Evolutionary conservation across 2,888 invertebrate genomes (phyloP).

Genomic region (Campoletis raptor): DNA sequence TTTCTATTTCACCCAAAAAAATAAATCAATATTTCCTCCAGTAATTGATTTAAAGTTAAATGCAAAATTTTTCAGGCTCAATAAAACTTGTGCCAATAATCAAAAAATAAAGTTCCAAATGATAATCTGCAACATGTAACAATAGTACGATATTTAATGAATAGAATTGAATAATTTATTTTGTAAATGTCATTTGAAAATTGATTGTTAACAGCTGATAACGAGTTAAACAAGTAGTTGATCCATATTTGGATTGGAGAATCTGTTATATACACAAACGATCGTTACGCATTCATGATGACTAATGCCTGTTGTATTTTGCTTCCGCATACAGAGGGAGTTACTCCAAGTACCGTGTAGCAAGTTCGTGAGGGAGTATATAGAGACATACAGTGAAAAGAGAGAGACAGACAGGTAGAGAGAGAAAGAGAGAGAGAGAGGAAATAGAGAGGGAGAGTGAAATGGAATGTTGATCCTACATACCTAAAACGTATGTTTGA

Average conservation of each 20-base stretch:
- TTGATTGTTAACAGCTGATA: conserved; percentile 19
- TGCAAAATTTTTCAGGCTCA: background rate
- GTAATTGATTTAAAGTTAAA: background rate
- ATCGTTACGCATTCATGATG: conserved; percentile 48
- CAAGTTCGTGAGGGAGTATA: background rate
- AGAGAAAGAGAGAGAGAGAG: background rate
- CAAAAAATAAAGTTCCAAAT: background rate
- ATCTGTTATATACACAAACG: conserved; percentile 12
- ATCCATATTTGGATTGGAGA: conserved; percentile 26
- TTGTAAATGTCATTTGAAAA: background rate
- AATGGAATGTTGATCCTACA: background rate
- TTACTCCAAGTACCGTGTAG: background rate
- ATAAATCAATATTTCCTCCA: background rate
- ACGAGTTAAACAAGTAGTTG: conserved; percentile 22
- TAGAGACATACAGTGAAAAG: background rate
- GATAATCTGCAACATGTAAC: background rate
- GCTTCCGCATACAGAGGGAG: conserved; percentile 7
- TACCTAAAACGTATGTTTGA: background rate
- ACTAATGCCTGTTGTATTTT: conserved; percentile 43
- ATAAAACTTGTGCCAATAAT: background rate
- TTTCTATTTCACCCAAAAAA: background rate
- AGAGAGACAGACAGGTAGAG: background rate
- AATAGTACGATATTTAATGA: background rate
- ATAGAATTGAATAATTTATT: background rate
- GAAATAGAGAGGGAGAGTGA: background rate